phyloP scores from a whole-genome alignment of 2,797 vertebrate species.

The Fundulus diaphanus region DNA sequence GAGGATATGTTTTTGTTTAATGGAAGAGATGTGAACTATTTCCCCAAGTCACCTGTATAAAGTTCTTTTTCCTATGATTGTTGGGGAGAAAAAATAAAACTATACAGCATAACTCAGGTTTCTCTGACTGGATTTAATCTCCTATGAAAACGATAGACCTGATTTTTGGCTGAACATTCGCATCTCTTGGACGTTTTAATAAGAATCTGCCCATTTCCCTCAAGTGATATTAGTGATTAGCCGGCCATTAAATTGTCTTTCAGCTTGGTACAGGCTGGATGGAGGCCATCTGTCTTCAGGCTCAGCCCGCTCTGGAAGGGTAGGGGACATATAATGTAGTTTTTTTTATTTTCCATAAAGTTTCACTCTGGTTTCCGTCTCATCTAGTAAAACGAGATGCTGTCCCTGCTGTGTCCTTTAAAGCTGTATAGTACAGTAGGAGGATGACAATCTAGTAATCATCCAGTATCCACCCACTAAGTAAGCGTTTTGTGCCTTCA shows the following conservation, averaged over 20 bases:
- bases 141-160: background rate
- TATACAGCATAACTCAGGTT: background rate
- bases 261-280: constrained; percentile 15
- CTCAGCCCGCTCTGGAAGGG: background rate
- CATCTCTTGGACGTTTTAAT: constrained; percentile 16
- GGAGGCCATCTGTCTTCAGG: constrained; percentile 27
- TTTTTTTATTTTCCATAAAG: constrained; percentile 25
- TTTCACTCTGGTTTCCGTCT: constrained; percentile 42
- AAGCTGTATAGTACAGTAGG: constrained; percentile 36
- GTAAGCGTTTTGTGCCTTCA: constrained; percentile 55
- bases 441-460: constrained; percentile 61
- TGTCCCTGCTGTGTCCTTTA: constrained; percentile 32
- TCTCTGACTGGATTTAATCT: constrained; percentile 20
- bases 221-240: constrained; percentile 27
- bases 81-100: constrained; percentile 47
- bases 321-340: constrained; percentile 25
- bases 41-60: constrained; percentile 21
- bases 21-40: constrained; percentile 9
- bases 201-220: constrained; percentile 2
- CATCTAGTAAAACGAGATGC: constrained; percentile 39
- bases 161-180: constrained; percentile 1
- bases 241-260: constrained; percentile 38
- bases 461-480: constrained; percentile 59
- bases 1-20: constrained; percentile 1
- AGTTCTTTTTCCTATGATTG: background rate